These are phyloP conservation scores for Columba janthina DNA, from an alignment of 2,113 vertebrate species.

Conservation along the genomic window DNA sequence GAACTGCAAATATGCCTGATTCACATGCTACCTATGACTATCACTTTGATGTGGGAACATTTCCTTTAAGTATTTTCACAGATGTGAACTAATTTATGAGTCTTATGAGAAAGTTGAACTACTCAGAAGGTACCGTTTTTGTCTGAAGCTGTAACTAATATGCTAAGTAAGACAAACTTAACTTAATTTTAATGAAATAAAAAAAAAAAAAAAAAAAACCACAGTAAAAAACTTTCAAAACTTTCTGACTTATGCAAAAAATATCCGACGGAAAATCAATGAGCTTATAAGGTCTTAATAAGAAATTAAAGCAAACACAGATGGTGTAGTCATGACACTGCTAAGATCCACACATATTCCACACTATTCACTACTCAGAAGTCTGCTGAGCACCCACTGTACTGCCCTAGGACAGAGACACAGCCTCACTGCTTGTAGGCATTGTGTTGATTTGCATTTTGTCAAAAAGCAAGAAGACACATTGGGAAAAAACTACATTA, in stretches of 20 bases:
- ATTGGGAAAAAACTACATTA: not conserved
- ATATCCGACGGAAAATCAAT: not conserved
- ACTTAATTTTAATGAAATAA: not conserved
- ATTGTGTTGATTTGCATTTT: not conserved
- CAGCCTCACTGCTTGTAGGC: not conserved
- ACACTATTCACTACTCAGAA: not conserved
- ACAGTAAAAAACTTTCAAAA: not conserved
- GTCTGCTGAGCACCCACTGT: not conserved
- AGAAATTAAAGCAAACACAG: not conserved
- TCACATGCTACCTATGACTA: not conserved
- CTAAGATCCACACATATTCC: not conserved
- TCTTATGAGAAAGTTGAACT: not conserved
- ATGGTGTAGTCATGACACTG: not conserved
- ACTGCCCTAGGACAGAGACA: not conserved
- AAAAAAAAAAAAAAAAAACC: too few relatives aligned
- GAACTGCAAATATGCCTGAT: not conserved
- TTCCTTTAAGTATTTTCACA: not conserved
- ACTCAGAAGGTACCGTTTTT: not conserved
- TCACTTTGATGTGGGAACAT: not conserved
- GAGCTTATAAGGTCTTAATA: not conserved
- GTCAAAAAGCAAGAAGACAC: not conserved
- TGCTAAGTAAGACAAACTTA: not conserved
- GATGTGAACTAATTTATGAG: not conserved
- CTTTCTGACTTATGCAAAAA: not conserved
- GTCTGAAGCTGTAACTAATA: not conserved